Evolutionary conservation across 2,797 vertebrate genomes (phyloP), one percentile per base, ranked within the genome.

Genomic region (Sebastes hubbsi): DNA sequence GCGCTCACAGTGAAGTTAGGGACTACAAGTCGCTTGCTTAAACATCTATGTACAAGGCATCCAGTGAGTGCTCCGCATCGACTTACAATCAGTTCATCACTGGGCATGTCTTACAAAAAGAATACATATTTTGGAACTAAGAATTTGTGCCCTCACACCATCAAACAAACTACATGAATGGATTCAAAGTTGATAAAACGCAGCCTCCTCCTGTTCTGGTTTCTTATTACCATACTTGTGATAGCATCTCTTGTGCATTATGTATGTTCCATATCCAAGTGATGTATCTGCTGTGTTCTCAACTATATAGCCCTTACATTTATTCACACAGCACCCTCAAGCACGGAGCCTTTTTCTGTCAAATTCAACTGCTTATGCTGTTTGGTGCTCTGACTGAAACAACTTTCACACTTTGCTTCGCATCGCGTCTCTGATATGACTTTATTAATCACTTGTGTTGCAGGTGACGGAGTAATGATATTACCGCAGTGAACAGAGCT

Each of bases 391-490:
- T 18, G 20, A 65, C 27, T 69, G 16, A 69, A 55, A 58, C 58
- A 18, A 25, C 3, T 61, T 49, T 72, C 49, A n/a, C 46, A 30
- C 59, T 18, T 29, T 13, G 67, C 58, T 60, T 75, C 56, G 14
- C 55, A 56, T 83, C 42, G n/a, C 3, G 55, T 61, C 71, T 82
- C 61, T 72, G 65, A 73, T 58, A 20, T 5, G 24, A 88, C 69
- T 81, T 73, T 58, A 82, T 75, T 56, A 84, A 81, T 80, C 82
- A 77, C 76, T 75, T n/a, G 52, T 63, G 49, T 62, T n/a, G 66
- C 54, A 25, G 36, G 75, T 70, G 75, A 80, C 55, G 22, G n/a
- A 74, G 71, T 72, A 77, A 68, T 75, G 70, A 72, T 36, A 71
- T 65, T 63, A 65, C 16, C 6, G 71, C 34, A 1, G 63, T 30